Conservation (phyloP, 2,113 vertebrate species). For the Lonchura striata region DNA sequence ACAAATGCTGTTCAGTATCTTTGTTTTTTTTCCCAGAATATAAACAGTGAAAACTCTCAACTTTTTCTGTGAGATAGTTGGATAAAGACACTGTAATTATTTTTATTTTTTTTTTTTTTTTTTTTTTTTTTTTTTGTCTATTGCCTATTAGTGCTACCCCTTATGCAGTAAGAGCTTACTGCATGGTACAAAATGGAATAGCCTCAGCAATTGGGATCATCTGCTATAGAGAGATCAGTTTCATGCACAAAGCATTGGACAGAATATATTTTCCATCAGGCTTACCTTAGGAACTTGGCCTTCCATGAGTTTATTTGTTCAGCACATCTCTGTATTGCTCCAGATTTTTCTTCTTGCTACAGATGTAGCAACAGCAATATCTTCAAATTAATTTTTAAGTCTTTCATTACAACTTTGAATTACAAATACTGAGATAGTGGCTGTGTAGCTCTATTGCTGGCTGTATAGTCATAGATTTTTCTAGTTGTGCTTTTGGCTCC, state of each 20-base stretch:
- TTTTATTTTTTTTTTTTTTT: not conserved
- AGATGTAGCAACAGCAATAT: not conserved
- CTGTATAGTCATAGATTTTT: not conserved
- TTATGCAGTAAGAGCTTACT: not conserved
- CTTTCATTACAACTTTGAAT: not conserved
- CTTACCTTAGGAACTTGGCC: not conserved
- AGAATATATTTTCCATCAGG: not conserved
- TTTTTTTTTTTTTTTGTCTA: fast-evolving
- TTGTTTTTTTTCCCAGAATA: not conserved
- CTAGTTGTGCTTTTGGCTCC: not conserved
- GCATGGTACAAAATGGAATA: not conserved
- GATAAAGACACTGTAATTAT: not conserved
- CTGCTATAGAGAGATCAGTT: not conserved
- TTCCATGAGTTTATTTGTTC: not conserved
- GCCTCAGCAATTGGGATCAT: not conserved
- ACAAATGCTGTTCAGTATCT: not conserved
- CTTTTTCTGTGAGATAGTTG: not conserved
- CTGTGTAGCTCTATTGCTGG: not conserved
- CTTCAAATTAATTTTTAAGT: not conserved
- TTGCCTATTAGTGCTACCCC: not conserved
- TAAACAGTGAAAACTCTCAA: not conserved
- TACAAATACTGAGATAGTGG: not conserved
- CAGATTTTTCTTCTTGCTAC: not conserved
- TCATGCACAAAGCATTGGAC: not conserved
- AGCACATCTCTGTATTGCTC: not conserved